Conservation (phyloP, 2,797 vertebrate species). For the Esox lucius region DNA sequence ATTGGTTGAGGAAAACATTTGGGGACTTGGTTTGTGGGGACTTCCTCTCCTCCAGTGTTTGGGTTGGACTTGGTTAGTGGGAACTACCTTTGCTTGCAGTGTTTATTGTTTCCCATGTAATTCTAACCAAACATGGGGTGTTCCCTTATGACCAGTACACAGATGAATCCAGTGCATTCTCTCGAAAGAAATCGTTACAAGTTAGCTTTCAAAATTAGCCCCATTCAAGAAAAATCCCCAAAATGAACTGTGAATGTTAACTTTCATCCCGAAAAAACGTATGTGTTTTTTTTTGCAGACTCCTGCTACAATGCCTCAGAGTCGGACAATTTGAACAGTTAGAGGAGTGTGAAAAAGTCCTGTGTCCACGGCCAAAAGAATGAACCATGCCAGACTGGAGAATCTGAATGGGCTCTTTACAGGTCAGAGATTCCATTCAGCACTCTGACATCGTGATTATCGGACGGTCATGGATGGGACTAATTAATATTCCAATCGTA, state of each 20-base stretch:
- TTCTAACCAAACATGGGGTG: slow-evolving; percentile 63
- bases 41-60: no score
- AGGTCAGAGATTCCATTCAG: slow-evolving; percentile 97
- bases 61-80: background rate
- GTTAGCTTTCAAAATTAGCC: slow-evolving; percentile 59
- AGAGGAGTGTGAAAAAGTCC: slow-evolving; percentile 91
- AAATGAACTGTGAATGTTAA: slow-evolving; percentile 75
- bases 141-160: slow-evolving; percentile 35
- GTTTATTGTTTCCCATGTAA: slow-evolving; percentile 70
- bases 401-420: slow-evolving; percentile 95
- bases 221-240: slow-evolving; percentile 69
- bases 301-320: slow-evolving; percentile 74
- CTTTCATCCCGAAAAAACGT: slow-evolving; percentile 61
- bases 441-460: slow-evolving; percentile 92
- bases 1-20: no score
- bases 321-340: slow-evolving; percentile 86
- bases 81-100: slow-evolving; percentile 57
- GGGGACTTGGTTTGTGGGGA: no score
- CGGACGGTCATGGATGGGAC: slow-evolving; percentile 90
- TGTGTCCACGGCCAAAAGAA: slow-evolving; percentile 89
- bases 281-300: slow-evolving; percentile 76
- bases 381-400: slow-evolving; percentile 86
- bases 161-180: slow-evolving; percentile 45
- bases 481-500: slow-evolving; percentile 99
- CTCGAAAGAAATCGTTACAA: slow-evolving; percentile 40